These are phyloP conservation scores for Tetrao urogallus DNA, from an alignment of 2,113 vertebrate genomes.

Conservation along the genomic window DNA sequence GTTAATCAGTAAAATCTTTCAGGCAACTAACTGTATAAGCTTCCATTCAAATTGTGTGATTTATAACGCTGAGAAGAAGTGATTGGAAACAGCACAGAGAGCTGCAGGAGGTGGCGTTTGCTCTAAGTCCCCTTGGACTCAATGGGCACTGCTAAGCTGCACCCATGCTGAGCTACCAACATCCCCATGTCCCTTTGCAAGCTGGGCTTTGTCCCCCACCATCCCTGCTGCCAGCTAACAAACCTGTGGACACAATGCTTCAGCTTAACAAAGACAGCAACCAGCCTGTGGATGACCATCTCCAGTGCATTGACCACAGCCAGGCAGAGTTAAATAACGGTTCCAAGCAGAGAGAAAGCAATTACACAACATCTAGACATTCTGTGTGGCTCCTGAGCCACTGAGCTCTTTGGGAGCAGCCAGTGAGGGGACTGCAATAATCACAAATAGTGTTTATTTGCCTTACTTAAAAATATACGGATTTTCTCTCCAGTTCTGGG, in stretches of 20 bases:
- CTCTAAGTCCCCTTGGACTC: accelerated
- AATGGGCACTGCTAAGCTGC: neutral
- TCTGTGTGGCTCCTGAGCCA: neutral
- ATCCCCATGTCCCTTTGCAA: neutral
- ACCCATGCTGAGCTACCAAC: neutral
- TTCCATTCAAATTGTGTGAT: constrained; percentile 25
- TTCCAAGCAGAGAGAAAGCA: accelerated
- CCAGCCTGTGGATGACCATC: constrained; percentile 5
- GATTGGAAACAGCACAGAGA: neutral
- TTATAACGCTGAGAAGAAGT: neutral
- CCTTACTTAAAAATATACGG: constrained; percentile 69
- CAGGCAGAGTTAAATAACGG: neutral
- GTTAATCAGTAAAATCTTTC: constrained; percentile 69
- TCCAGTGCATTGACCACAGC: neutral
- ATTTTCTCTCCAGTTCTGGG: constrained; percentile 58
- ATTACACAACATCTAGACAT: neutral
- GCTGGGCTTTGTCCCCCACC: neutral
- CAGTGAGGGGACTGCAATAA: neutral
- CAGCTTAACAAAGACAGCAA: constrained; percentile 20
- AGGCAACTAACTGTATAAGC: constrained; percentile 58
- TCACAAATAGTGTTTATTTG: constrained; percentile 47
- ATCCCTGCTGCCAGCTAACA: neutral
- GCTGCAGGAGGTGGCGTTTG: neutral
- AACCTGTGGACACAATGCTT: neutral
- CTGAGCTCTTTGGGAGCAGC: neutral